Evolutionary conservation across 1,140 invertebrate genomes (phyloP), one percentile per base, ranked within the genome.

Genomic region (Philopotamus ludificatus): DNA sequence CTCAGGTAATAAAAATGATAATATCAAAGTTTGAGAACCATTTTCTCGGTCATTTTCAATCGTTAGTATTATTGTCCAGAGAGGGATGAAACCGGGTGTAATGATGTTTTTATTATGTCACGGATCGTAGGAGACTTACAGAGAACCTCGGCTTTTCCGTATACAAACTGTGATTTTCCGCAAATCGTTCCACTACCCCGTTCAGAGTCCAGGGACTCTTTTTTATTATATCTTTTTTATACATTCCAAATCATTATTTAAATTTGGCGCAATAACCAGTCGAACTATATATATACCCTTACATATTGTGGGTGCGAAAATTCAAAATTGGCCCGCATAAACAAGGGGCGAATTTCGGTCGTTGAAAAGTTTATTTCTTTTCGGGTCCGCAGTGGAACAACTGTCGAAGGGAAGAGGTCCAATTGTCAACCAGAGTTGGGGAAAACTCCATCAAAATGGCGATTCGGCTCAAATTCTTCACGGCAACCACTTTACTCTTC

Each of bases 101-200:
- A 67, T 49, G 65, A 58, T 28, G 60, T 61, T 67, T 62, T 67
- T 67, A 63, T 67, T 53, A 34, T 53, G 41, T 63, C 60, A 67
- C 59, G 61, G 61, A 47, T 63, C 61, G 61, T 54, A 44, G 51
- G 34, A 28, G 50, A 63, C 28, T n/a, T 44, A 18, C 39, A n/a
- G 7, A 20, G 25, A 41, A 12, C 49, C 41, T 15, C 49, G 49
- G 28, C 47, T 26, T 53, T 41, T 45, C 12, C 28, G 18, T 25
- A 53, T 41, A 39, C 9, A 23, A 8, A 41, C 7, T 42, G 21
- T 9, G 26, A 51, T 63, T 63, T 51, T 63, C 34, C 21, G 16
- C 23, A 22, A 23, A 54, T 28, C 53, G 26, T 4, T 28, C 10
- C 15, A 7, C 9, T 57, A n/a, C 23, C 34, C 3, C 21, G 21